Base-by-base conservation (phyloP, 2,113 vertebrate genomes). In the Pachyramphus minor region DNA sequence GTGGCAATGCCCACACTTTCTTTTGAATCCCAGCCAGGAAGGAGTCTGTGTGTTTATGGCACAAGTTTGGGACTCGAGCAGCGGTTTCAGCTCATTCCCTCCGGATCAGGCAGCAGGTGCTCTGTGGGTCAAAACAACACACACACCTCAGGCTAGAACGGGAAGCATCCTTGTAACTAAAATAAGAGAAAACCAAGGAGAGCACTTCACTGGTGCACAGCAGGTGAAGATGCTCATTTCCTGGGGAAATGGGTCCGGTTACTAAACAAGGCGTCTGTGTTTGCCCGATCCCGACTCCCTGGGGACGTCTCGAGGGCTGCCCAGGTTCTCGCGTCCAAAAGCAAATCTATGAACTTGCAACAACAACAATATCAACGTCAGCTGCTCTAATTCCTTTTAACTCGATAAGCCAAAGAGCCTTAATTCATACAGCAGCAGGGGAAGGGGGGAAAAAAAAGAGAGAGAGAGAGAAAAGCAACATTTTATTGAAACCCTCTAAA, bases 401-500 rank as follows among this genome's bases (percentile, higher is more conserved):
- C 66, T 91, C 33, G 0, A 69, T 50, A 89, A 93, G 89, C 93
- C 81, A 92, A 90, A 86, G 94, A 95, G 69, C 60, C 24, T 94
- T 69, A 89, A 97, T 94, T 97, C 96, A 95, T 35, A 53, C 39
- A 91, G 87, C 93, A 93, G 85, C 76, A 94, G 90, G 52, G 52
- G 76, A 74, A 92, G 87, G 33, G 71, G 30, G 18, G 39, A 27
- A 3, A 12, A 18, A 12, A 25, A 39, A 44, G 18, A 9, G 5
- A 8, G 13, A 28, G 35, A 12, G 27, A 90, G 16, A 68, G 84
- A 67, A 94, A 94, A 94, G 93, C 82, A 89, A 59, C 1, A 8
- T 89, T 96, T 97, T 88, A 92, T 64, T 94, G 89, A 90, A 78
- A 67, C 60, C 67, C 60, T 93, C 75, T 75, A 95, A 95, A 87